Evolutionary conservation across 2,888 invertebrate genomes (phyloP), one percentile per base, ranked within the genome.

Genomic region (Calameuta filiformis): DNA sequence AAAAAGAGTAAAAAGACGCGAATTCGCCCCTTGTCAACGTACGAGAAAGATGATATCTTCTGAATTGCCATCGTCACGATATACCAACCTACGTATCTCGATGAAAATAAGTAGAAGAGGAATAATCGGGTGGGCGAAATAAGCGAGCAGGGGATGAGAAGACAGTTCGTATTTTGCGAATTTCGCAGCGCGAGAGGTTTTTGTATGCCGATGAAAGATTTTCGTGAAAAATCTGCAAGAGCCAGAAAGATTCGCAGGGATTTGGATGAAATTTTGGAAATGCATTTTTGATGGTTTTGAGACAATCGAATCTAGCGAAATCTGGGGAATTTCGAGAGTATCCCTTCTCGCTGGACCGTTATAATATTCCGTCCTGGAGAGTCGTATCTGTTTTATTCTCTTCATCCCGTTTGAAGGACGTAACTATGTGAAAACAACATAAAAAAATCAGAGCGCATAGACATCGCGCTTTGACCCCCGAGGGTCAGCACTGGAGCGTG

Each of bases 401-500:
- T 87, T 87, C 83, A 79, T 75, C 56, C 73, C 69, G 75, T 71
- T 79, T 78, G 79, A 79, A 77, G 81, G 80, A 84, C 85, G 85
- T 87, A 89, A 90, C 87, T 89, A 90, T 84, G 89, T 89, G 90
- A 90, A 89, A 90, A 88, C 82, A 84, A 85, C 87, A 89, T 90
- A 90, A 89, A 90, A 87, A 84, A 88, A 87, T 87, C 86, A 85
- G 85, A 84, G 82, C 84, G 84, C 85, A 82, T 80, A 77, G 84
- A 81, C 83, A 84, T 83, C 79, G 80, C 83, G 79, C 85, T 86
- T 81, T 87, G 87, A 86, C 83, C 84, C 81, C 31, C 35, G 77
- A 85, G 90, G 91, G 91, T 91, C 90, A 90, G 89, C 91, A 90
- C 80, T 90, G 87, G 85, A 90, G 90, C 91, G 90, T 91, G 85